phyloP scores from a whole-genome alignment of 2,888 invertebrate species.

The Epiblema foenella region DNA sequence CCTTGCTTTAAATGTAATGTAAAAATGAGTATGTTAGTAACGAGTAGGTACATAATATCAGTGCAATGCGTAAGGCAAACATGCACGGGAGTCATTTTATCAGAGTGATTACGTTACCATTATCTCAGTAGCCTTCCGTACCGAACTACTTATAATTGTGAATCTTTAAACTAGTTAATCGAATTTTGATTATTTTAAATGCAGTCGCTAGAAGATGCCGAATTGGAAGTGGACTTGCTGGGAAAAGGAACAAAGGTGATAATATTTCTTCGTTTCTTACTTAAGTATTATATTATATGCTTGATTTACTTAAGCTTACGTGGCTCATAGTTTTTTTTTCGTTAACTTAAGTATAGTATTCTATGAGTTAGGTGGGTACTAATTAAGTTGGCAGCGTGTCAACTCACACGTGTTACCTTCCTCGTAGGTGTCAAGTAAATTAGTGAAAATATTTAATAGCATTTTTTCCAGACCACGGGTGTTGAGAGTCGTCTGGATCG shows the following conservation, averaged over 20 bases:
- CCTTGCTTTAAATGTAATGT: conserved; percentile 2
- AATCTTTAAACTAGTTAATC: neutral
- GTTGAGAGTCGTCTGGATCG: no score
- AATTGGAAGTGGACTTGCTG: conserved; percentile 23
- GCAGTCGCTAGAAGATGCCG: conserved; percentile 20
- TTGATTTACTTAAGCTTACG: neutral
- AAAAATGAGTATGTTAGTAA: conserved; percentile 12
- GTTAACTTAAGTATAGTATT: no score
- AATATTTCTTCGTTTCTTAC: neutral
- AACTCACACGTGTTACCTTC: no score
- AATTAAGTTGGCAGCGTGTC: neutral
- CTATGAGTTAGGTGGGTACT: neutral
- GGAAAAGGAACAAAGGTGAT: conserved; percentile 17
- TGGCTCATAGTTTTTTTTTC: neutral
- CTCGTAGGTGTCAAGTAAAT: no score
- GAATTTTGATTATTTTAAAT: conserved; percentile 5
- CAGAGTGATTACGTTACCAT: conserved; percentile 23
- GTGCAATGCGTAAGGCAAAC: conserved; percentile 20
- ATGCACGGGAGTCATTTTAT: conserved; percentile 21
- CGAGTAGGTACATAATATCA: neutral
- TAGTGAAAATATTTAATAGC: no score
- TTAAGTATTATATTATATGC: neutral
- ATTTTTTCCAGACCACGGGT: no score
- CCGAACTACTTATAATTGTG: neutral
- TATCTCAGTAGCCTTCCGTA: conserved; percentile 15